Evolutionary conservation across 2,113 vertebrate genomes (phyloP), one percentile per base, ranked within the genome.

Genomic region (Anoura caudifer): DNA sequence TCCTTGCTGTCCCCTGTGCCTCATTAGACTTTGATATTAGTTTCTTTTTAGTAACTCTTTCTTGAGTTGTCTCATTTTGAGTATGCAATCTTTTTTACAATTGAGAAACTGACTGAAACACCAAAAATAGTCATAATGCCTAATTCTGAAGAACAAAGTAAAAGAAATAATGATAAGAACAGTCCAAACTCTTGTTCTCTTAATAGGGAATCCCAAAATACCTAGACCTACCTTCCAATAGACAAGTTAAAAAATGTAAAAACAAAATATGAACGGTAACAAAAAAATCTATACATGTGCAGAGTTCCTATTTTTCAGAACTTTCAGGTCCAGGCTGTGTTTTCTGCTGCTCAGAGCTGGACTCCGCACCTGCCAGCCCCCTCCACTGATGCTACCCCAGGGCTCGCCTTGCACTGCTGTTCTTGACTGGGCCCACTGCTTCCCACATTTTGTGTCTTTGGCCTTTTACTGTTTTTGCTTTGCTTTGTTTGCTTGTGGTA

Each of bases 141-240:
- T 83, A 90, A 87, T 77, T 92, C 28, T 83, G 38, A 69, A 56
- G 3, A 65, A 65, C 14, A 56, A 80, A 80, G 5, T 52, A 47
- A 73, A 80, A 93, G 19, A 75, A 92, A 75, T 33, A 56, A 63
- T 59, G 59, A 70, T 0, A 61, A 88, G 54, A 72, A 47, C 38
- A 92, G 38, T 28, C 20, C 5, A 93, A 59, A 47, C 28, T 92
- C 10, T 84, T 87, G 5, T 77, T 84, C 38, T 91, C 52, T 94
- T 91, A 63, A 65, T 31, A 20, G 11, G 31, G 15, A 36, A 41
- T 82, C 31, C 5, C 54, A 87, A 63, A 63, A 31, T 36, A 88
- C n/a, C 1, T 15, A 59, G 20, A 63, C 7, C 10, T 75, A 16
- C 1, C 4, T 1, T 87, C 12, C 22, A 11, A 10, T 54, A 1